These are phyloP conservation scores for Aquatica leii DNA, from an alignment of 2,888 invertebrate genomes.

Conservation along the genomic window DNA sequence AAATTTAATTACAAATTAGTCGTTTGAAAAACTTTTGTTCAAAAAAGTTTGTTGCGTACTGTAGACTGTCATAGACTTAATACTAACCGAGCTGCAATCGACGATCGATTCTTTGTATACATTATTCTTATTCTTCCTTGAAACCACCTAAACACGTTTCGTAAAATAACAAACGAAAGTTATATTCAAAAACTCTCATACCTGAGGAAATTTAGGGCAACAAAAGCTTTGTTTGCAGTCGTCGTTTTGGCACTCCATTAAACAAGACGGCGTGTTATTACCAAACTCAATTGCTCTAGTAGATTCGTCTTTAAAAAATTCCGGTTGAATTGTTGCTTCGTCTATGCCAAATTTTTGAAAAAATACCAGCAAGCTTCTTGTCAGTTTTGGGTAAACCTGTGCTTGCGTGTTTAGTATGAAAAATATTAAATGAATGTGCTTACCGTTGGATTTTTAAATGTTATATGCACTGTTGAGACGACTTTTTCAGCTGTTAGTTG, in stretches of 20 bases:
- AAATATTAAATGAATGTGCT: slow-evolving; percentile 28
- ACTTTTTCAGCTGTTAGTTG: slow-evolving; percentile 80
- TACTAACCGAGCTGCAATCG: no score
- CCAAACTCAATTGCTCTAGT: no score
- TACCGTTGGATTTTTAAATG: slow-evolving; percentile 71
- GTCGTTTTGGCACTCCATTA: slow-evolving; percentile 59
- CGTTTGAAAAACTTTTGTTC: no score
- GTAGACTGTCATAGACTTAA: no score
- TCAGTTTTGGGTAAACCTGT: slow-evolving; percentile 65
- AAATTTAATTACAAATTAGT: no score
- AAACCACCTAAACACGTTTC: no score
- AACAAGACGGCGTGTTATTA: slow-evolving; percentile 54
- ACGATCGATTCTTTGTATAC: no score
- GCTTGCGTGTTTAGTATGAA: slow-evolving; percentile 4
- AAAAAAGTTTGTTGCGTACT: no score
- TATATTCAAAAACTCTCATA: no score
- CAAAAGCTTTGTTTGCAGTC: slow-evolving; percentile 60
- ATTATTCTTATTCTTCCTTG: no score
- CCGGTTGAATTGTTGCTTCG: slow-evolving; percentile 87
- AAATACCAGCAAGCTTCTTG: slow-evolving; percentile 73
- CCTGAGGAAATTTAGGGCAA: slow-evolving; percentile 50
- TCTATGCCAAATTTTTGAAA: slow-evolving; percentile 84
- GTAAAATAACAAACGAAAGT: no score
- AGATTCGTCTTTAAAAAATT: slow-evolving; percentile 68
- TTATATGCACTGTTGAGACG: slow-evolving; percentile 86